These are phyloP conservation scores for Spheniscus humboldti DNA, from an alignment of 2,797 vertebrate genomes.

Conservation along the genomic window DNA sequence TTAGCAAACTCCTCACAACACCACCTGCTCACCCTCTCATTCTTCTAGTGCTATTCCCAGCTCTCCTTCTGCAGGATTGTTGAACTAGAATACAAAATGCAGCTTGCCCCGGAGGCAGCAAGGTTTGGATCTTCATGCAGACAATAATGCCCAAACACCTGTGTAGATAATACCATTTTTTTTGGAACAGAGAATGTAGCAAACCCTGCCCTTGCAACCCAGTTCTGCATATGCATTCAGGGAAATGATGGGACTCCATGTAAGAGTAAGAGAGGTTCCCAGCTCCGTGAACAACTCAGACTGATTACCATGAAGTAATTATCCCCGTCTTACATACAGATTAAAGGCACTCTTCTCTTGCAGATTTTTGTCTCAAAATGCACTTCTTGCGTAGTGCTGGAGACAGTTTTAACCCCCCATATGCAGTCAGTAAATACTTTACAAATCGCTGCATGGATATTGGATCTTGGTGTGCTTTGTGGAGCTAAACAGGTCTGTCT, in stretches of 20 bases:
- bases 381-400: neutral
- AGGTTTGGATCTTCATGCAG: neutral
- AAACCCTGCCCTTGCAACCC: neutral
- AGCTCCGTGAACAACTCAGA: neutral
- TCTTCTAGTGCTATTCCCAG: constrained; percentile 49
- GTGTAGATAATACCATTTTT: neutral
- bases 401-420: neutral
- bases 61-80: neutral
- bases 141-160: constrained; percentile 14
- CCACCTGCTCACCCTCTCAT: constrained; percentile 64
- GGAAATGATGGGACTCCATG: neutral
- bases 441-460: neutral
- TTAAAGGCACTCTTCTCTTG: neutral
- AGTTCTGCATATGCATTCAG: neutral
- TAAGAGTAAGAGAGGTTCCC: neutral
- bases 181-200: neutral
- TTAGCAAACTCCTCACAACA: constrained; percentile 19
- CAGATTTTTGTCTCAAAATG: neutral
- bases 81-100: constrained; percentile 10
- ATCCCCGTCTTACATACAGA: neutral
- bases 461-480: neutral
- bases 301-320: constrained; percentile 11
- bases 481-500: neutral
- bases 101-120: neutral
- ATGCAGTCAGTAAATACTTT: neutral